A percentile compares a stretch with the other conserved stretches of the same genome.
These are phyloP conservation scores for Sardinella longiceps DNA, from an alignment of 2,797 vertebrate species.

Conservation along the genomic window DNA sequence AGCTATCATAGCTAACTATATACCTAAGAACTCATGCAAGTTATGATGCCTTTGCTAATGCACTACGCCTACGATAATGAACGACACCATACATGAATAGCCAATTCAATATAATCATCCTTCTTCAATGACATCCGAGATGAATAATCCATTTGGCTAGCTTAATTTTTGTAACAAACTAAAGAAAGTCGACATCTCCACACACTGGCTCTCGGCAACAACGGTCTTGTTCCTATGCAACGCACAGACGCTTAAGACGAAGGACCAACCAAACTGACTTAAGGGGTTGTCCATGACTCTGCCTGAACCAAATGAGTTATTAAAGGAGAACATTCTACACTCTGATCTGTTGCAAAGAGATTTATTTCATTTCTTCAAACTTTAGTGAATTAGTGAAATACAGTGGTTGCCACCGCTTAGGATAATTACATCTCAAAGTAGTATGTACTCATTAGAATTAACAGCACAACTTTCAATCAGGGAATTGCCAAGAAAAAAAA, in stretches of 20 bases:
- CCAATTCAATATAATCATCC: background rate
- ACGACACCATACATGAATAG: background rate
- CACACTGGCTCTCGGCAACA: background rate
- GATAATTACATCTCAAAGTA: background rate
- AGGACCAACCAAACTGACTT: background rate
- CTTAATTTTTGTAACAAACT: background rate
- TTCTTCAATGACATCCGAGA: background rate
- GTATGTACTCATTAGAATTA: too few species aligned
- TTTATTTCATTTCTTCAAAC: too few species aligned
- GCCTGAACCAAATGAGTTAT: background rate
- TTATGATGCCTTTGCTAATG: background rate
- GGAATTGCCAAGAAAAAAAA: too few species aligned
- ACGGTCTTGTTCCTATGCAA: constrained; percentile 71
- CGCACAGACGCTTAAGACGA: constrained; percentile 66
- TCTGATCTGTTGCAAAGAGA: too few species aligned
- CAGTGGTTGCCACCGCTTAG: background rate
- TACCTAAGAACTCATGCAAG: background rate
- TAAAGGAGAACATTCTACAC: too few species aligned
- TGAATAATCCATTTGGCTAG: background rate
- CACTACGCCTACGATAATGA: background rate
- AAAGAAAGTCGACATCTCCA: background rate
- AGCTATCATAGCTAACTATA: background rate
- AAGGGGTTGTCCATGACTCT: background rate
- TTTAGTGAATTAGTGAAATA: background rate
- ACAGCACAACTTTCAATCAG: too few species aligned